phyloP scores from a whole-genome alignment of 1,140 invertebrate genomes.

The Aphis gossypii region DNA sequence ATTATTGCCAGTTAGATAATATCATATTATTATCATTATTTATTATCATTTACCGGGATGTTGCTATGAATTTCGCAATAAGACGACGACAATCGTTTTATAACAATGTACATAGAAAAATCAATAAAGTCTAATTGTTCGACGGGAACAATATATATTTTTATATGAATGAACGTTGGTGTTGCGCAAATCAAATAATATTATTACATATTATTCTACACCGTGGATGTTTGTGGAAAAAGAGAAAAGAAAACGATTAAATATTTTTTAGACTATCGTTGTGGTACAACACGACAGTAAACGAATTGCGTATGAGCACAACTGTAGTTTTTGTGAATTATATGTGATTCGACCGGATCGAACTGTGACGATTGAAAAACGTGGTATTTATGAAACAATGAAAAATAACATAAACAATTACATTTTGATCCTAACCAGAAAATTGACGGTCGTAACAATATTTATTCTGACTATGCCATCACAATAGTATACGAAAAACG shows the following conservation, averaged over 20 bases:
- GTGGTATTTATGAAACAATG: no score
- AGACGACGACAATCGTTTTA: neutral
- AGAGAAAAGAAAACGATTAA: constrained; percentile 11
- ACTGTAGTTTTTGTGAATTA: neutral
- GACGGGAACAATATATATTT: constrained; percentile 21
- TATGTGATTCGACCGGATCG: neutral
- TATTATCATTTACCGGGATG: neutral
- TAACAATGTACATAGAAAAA: neutral
- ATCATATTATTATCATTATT: neutral
- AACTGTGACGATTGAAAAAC: neutral
- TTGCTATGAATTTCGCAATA: neutral
- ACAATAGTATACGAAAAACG: neutral
- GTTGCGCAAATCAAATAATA: constrained; percentile 26
- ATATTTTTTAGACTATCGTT: neutral
- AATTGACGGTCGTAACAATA: neutral
- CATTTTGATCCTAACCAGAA: neutral
- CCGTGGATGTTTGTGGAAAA: neutral
- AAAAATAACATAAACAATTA: neutral
- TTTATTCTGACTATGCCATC: neutral
- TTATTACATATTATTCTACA: neutral
- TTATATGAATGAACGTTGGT: neutral
- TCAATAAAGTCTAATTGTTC: constrained; percentile 42
- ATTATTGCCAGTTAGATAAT: neutral
- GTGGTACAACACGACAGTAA: neutral
- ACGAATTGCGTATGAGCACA: neutral